These are phyloP conservation scores for Synergus japonicus DNA, from an alignment of 2,888 invertebrate genomes.

Conservation along the genomic window DNA sequence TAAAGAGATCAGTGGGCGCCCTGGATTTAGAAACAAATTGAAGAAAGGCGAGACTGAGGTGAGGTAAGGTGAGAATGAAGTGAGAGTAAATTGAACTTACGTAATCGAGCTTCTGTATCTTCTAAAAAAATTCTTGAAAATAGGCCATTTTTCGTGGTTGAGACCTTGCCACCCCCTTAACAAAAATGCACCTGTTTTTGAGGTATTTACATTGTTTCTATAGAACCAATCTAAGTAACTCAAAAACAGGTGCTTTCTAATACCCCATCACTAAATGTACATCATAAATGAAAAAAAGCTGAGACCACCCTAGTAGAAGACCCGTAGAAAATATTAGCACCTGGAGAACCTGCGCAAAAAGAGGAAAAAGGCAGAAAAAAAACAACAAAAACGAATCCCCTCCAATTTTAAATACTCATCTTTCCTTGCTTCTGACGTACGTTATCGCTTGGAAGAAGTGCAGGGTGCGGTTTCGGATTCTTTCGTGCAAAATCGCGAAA, in stretches of 20 bases:
- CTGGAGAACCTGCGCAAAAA: not conserved
- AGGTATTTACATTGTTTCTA: too few species aligned
- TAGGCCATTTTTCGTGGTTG: too few species aligned
- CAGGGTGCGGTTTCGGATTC: constrained; percentile 55
- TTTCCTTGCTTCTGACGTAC: not conserved
- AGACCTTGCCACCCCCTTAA: too few species aligned
- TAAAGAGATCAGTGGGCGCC: too few species aligned
- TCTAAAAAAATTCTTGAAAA: too few species aligned
- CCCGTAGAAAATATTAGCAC: constrained; percentile 7
- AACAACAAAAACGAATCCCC: not conserved
- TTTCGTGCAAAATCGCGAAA: constrained; percentile 71
- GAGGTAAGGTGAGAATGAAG: too few species aligned
- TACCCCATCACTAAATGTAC: not conserved
- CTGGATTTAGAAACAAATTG: too few species aligned
- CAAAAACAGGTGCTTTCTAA: not conserved
- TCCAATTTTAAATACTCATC: constrained; percentile 2
- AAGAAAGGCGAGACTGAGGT: too few species aligned
- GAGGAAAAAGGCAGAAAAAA: not conserved
- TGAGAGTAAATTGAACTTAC: too few species aligned
- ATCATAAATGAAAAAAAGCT: not conserved
- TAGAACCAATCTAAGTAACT: not conserved
- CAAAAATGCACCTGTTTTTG: too few species aligned
- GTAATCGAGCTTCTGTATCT: too few species aligned
- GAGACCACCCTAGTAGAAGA: constrained; percentile 2
- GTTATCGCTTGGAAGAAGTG: not conserved